Percentiles rank a stretch among this genome's conserved stretches.
These are phyloP conservation scores for Drosophila pseudoobscura DNA, from an alignment of 1,140 invertebrate species.

Conservation along the genomic window DNA sequence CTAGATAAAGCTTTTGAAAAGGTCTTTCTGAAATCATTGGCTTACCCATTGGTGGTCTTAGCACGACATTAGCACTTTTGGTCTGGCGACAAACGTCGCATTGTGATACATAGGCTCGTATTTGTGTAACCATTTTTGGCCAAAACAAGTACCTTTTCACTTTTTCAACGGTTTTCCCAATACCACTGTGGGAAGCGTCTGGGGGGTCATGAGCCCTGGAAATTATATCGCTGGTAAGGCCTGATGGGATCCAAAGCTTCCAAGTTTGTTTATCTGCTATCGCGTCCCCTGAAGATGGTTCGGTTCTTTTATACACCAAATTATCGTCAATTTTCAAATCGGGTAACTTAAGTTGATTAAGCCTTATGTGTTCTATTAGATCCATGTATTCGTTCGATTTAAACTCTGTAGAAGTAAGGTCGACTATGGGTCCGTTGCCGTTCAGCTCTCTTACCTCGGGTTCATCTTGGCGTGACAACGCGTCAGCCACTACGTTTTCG, in stretches of 20 bases:
- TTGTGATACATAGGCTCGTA: conserved; percentile 1
- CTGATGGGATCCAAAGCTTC: conserved; percentile 22
- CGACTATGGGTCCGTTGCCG: no score
- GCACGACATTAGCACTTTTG: conserved; percentile 18
- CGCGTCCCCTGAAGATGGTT: background rate
- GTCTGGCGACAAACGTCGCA: conserved; percentile 17
- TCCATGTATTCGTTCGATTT: conserved; percentile 10
- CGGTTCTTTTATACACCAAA: conserved; percentile 25
- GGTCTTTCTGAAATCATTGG: background rate
- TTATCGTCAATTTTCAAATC: conserved; percentile 25
- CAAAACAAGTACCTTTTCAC: conserved; percentile 16
- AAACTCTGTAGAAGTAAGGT: background rate
- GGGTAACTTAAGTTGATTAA: conserved; percentile 18
- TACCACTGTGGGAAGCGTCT: conserved; percentile 18
- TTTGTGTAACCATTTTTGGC: conserved; percentile 15
- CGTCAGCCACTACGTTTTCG: background rate
- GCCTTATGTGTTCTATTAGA: background rate
- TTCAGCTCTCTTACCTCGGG: no score
- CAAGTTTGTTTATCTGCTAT: conserved; percentile 4
- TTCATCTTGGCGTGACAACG: conserved; percentile 3
- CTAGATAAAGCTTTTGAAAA: conserved; percentile 4
- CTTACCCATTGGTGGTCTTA: conserved; percentile 1
- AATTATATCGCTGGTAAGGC: conserved; percentile 1
- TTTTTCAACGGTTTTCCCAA: conserved; percentile 3
- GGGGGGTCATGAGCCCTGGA: conserved; percentile 14